These are phyloP conservation scores for Sussaba pulchella DNA, from an alignment of 2,888 invertebrate genomes.

Conservation along the genomic window DNA sequence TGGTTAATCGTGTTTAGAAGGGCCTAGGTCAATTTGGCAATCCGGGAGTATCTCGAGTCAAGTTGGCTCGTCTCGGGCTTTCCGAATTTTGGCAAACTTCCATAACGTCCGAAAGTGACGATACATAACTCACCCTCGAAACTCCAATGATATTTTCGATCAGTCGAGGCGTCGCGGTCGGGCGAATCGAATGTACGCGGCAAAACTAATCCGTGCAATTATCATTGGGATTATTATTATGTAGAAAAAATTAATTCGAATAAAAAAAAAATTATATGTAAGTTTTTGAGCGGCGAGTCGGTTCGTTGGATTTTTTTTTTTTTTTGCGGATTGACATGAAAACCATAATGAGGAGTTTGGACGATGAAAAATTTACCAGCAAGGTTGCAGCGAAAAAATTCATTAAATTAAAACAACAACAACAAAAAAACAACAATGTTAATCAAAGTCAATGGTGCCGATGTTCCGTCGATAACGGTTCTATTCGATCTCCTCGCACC, in stretches of 20 bases:
- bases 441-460: no score
- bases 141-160: constrained; percentile 47
- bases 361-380: constrained; percentile 11
- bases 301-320: no score
- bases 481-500: no score
- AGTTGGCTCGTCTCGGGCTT: constrained; percentile 18
- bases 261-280: no score
- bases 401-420: no score
- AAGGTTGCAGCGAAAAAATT: background rate
- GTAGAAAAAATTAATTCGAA: no score
- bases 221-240: no score
- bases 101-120: constrained; percentile 7
- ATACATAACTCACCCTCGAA: background rate
- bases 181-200: constrained; percentile 13
- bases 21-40: constrained; percentile 44
- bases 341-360: constrained; percentile 4
- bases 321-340: no score
- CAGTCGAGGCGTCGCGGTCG: constrained; percentile 48
- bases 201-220: background rate
- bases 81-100: constrained; percentile 40
- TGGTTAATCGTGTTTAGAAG: constrained; percentile 35
- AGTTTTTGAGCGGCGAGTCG: no score
- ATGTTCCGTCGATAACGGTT: no score
- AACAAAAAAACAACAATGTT: no score
- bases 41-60: constrained; percentile 2